Conservation (phyloP, 2,113 vertebrate genomes). For the Periophthalmodon schlosseri region DNA sequence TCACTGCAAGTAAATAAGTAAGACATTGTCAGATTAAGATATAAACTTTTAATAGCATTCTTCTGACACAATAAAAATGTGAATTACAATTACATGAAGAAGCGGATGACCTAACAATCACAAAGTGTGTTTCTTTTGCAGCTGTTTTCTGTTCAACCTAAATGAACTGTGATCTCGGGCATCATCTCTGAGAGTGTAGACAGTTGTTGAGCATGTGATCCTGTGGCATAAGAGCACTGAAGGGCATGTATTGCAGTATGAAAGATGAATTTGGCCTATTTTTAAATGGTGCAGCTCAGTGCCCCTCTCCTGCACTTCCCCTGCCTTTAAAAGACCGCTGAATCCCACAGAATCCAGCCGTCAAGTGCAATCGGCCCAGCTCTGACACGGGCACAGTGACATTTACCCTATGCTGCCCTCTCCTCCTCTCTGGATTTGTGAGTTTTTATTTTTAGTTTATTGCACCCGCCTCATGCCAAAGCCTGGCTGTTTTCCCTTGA, state of each 20-base stretch:
- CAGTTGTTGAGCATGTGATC: conserved; percentile 9
- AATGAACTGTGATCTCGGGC: not conserved
- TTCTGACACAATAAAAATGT: not conserved
- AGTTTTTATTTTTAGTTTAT: conserved; percentile 78
- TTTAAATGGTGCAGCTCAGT: conserved; percentile 23
- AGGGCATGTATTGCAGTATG: conserved; percentile 47
- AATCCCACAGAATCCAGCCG: conserved; percentile 69
- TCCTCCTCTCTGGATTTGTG: conserved; percentile 52
- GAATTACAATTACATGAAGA: not conserved
- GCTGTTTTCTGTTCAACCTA: not conserved
- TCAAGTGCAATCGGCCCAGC: conserved; percentile 66
- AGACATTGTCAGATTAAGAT: not conserved
- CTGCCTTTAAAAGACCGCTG: conserved; percentile 59
- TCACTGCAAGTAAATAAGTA: not conserved
- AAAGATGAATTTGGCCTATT: conserved; percentile 31
- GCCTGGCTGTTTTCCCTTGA: conserved; percentile 70
- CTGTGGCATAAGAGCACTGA: conserved; percentile 31
- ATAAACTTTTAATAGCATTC: not conserved
- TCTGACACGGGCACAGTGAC: conserved; percentile 65
- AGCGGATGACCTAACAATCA: not conserved
- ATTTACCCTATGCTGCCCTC: conserved; percentile 54
- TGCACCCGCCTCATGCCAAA: conserved; percentile 67
- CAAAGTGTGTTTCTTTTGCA: not conserved
- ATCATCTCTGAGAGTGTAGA: conserved; percentile 44
- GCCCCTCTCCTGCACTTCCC: conserved; percentile 25